Evolutionary conservation across 2,888 invertebrate species (phyloP), one percentile per base, ranked within the genome.

Genomic region (Drosophila kambysellisi): DNA sequence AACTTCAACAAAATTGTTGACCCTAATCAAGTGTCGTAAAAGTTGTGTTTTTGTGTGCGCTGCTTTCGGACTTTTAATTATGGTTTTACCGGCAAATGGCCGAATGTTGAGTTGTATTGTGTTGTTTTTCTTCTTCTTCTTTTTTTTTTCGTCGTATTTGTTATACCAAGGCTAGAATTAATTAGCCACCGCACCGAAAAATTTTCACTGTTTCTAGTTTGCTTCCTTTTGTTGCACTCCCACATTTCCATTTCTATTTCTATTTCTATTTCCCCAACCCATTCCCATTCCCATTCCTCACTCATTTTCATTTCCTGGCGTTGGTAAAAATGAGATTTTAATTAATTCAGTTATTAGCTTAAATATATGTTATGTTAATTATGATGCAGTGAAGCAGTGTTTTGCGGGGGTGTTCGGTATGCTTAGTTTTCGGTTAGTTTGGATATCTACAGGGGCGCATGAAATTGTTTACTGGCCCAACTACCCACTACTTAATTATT

Each of bases 301-400:
- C 56, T 37, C 51, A 71, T 64, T 43, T 52, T 11, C 72, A 73
- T 73, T 73, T 72, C 73, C 72, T 67, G 67, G 58, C 53, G 53
- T 66, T 67, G 66, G 39, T 76, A 46, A 69, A 89, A 88, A 89
- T 89, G 88, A 81, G 89, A 88, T 85, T 87, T 87, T 89, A 87
- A 87, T 87, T 87, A 89, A 87, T 87, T 87, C 87, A 87, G 87
- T 87, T 87, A 87, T 87, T 89, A 87, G 88, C 81, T 75, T 76
- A 89, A 83, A 89, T 87, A 83, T 85, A 87, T 85, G 89, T 75
- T 84, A 81, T 81, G 81, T 79, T 80, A 81, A 81, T 78, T 80
- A 71, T 81, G 64, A 70, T 77, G 71, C n/a, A n/a, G n/a, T n/a
- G 43, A 3, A 43, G 43, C 46, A 37, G 4, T n/a, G 48, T 29